phyloP scores from a whole-genome alignment of 2,113 vertebrate species.

The Thamnaconus septentrionalis region DNA sequence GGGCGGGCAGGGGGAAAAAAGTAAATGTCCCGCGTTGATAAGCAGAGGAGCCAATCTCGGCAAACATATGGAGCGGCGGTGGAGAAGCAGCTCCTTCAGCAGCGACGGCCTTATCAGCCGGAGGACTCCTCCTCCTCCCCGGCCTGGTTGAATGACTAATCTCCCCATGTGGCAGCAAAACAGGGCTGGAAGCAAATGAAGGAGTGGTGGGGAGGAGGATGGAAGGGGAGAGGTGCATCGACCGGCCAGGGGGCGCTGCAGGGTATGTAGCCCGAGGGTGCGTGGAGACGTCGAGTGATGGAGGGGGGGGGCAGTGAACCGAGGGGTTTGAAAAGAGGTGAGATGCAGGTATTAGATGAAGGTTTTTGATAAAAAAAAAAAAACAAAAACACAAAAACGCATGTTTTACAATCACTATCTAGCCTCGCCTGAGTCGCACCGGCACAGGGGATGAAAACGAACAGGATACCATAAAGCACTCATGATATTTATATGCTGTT shows the following conservation, averaged over 20 bases:
- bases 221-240: constrained; percentile 19
- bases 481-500: no score
- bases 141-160: constrained; percentile 76
- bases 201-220: constrained; percentile 49
- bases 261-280: constrained; percentile 38
- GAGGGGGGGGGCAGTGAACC: constrained; percentile 6
- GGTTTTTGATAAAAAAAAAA: no score
- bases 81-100: constrained; percentile 62
- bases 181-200: constrained; percentile 59
- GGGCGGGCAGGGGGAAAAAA: constrained; percentile 35
- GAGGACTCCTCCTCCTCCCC: constrained; percentile 63
- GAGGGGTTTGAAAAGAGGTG: neutral
- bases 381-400: no score
- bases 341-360: neutral
- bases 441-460: no score
- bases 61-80: constrained; percentile 53
- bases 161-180: constrained; percentile 67
- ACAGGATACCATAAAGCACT: no score
- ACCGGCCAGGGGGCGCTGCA: constrained; percentile 39
- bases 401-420: no score
- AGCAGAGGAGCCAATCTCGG: constrained; percentile 57
- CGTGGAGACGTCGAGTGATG: constrained; percentile 4
- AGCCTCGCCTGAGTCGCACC: no score
- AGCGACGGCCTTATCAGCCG: constrained; percentile 60
- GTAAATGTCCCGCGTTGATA: constrained; percentile 64